Percentiles rank a stretch among this genome's conserved stretches.
Evolutionary conservation across 2,113 vertebrate species (phyloP).

Genomic region (Thalassoma bifasciatum): DNA sequence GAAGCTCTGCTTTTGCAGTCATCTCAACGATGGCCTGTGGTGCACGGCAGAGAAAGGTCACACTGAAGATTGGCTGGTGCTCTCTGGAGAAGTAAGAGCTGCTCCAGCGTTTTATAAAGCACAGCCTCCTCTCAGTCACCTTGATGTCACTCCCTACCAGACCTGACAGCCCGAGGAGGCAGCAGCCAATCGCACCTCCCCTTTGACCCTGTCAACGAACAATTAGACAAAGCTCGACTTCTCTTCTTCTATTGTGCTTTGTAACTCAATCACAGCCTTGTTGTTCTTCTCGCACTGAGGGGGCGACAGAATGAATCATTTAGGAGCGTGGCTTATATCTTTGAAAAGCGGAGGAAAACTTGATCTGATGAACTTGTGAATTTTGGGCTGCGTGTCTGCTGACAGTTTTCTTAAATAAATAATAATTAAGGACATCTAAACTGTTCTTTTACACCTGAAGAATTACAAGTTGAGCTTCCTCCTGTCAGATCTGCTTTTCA

Average conservation of each 20-base stretch:
- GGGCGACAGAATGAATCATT: conserved; percentile 66
- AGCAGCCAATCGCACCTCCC: conserved; percentile 63
- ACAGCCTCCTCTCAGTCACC: conserved; percentile 58
- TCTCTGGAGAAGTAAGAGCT: conserved; percentile 49
- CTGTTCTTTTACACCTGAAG: background rate
- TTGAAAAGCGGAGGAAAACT: background rate
- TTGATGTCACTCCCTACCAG: conserved; percentile 62
- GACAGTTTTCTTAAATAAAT: background rate
- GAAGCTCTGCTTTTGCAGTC: conserved; percentile 66
- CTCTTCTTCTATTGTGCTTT: conserved; percentile 69
- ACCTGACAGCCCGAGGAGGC: conserved; percentile 67
- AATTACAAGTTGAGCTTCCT: too few species aligned
- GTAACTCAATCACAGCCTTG: conserved; percentile 77
- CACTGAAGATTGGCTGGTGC: conserved; percentile 29
- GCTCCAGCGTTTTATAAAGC: conserved; percentile 64
- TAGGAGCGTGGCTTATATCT: conserved; percentile 43
- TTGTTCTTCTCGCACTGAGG: conserved; percentile 59
- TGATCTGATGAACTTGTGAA: conserved; percentile 19
- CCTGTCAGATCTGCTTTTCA: too few species aligned
- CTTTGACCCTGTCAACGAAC: conserved; percentile 70
- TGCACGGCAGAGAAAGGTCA: conserved; percentile 41
- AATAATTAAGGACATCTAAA: background rate
- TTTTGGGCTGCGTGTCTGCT: background rate
- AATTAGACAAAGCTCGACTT: conserved; percentile 72
- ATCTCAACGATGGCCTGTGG: conserved; percentile 46